These are phyloP conservation scores for Cranoglanis bouderius DNA, from an alignment of 2,113 vertebrate species.

Conservation along the genomic window DNA sequence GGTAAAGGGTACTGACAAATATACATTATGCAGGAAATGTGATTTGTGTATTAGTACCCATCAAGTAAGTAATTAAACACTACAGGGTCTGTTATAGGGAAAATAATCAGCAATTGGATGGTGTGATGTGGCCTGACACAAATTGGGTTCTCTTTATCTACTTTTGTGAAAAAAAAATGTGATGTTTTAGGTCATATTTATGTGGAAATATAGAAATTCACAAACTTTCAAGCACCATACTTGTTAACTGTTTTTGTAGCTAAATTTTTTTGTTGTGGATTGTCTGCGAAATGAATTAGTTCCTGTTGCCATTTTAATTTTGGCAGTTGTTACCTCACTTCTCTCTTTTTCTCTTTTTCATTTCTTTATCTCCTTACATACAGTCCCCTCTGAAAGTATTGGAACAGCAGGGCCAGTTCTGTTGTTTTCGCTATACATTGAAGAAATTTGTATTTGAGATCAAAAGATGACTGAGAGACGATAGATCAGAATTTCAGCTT, in stretches of 20 bases:
- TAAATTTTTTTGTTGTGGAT: neutral
- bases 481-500: no score
- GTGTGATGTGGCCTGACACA: neutral
- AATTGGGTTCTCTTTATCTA: no score
- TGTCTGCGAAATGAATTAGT: neutral
- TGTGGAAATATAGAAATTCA: no score
- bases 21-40: neutral
- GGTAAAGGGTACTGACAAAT: slow-evolving; percentile 60
- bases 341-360: neutral
- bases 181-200: no score
- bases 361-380: no score
- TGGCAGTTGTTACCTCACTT: neutral
- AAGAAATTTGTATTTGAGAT: no score
- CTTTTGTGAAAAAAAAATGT: no score
- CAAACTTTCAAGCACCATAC: no score
- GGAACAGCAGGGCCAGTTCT: no score
- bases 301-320: neutral
- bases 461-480: no score
- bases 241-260: neutral
- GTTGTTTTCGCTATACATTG: no score
- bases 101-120: neutral
- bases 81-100: neutral
- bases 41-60: neutral
- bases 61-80: neutral
- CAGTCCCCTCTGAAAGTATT: no score